phyloP scores from a whole-genome alignment of 2,797 vertebrate species.

The Typhlichthys subterraneus region DNA sequence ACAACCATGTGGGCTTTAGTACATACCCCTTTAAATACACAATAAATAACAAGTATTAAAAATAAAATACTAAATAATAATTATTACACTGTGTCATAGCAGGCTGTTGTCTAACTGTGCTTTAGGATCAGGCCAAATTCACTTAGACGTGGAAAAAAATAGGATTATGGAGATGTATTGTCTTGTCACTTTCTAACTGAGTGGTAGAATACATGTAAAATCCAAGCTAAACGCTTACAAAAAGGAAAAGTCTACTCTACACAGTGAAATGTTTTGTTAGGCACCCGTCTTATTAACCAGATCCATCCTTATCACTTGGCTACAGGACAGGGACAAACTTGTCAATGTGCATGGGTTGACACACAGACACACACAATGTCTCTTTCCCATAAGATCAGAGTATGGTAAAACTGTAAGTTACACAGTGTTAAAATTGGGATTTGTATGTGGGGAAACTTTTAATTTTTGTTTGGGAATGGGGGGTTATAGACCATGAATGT shows the following conservation, averaged over 20 bases:
- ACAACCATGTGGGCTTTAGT: too few species aligned
- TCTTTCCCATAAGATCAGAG: conserved; percentile 35
- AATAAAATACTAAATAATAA: too few species aligned
- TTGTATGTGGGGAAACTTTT: too few species aligned
- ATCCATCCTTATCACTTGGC: conserved; percentile 42
- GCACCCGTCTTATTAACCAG: conserved; percentile 29
- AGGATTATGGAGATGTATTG: not conserved
- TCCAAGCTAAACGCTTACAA: not conserved
- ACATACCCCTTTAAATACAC: too few species aligned
- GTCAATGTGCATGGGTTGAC: conserved; percentile 23
- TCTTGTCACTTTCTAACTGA: not conserved
- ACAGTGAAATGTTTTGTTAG: too few species aligned
- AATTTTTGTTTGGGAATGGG: too few species aligned
- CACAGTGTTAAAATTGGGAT: not conserved
- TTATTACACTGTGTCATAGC: too few species aligned
- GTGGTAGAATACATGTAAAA: not conserved
- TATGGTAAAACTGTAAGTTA: not conserved
- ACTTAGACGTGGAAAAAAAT: not conserved
- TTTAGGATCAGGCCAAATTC: not conserved
- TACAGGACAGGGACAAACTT: conserved; percentile 35
- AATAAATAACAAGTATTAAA: too few species aligned
- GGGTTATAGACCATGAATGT: not conserved
- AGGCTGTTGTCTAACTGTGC: not conserved
- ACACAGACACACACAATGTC: conserved; percentile 1
- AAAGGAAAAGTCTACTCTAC: not conserved